A percentile compares a stretch with the other conserved stretches of the same genome.
phyloP scores from a whole-genome alignment of 2,888 invertebrate genomes.

The Selenia dentaria region DNA sequence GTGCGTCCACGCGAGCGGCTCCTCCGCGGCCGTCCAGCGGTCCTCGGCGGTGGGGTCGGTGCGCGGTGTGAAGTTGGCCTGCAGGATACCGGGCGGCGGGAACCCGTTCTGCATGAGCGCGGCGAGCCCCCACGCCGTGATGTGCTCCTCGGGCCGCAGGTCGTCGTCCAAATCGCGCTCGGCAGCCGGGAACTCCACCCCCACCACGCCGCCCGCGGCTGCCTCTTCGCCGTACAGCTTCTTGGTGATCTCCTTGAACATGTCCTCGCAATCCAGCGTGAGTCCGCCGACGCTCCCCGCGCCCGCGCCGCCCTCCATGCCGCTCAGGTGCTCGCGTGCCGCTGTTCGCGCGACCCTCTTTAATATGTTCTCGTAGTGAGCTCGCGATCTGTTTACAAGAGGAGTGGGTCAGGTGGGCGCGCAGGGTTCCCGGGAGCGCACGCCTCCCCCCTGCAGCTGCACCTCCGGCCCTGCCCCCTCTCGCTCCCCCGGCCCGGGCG shows the following conservation, averaged over 20 bases:
- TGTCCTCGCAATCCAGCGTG: slow-evolving; percentile 91
- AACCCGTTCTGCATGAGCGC: slow-evolving; percentile 91
- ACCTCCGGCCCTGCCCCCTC: slow-evolving; percentile 2
- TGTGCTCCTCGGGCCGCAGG: slow-evolving; percentile 89
- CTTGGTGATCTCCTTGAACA: slow-evolving; percentile 96
- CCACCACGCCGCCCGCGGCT: slow-evolving; percentile 63
- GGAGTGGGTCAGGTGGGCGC: neutral
- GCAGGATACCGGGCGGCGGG: slow-evolving; percentile 86
- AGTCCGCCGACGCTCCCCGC: slow-evolving; percentile 77
- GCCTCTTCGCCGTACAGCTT: slow-evolving; percentile 95
- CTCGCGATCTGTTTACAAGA: neutral
- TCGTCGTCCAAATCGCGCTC: slow-evolving; percentile 80
- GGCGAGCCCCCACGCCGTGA: slow-evolving; percentile 89
- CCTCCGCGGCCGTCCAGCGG: slow-evolving; percentile 89
- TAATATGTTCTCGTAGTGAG: neutral
- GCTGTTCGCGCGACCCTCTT: neutral
- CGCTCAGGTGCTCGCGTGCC: slow-evolving; percentile 12
- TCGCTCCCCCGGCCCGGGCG: neutral
- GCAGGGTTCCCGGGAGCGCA: neutral
- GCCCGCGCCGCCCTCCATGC: slow-evolving; percentile 81
- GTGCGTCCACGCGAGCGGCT: slow-evolving; percentile 89
- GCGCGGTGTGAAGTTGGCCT: slow-evolving; percentile 83
- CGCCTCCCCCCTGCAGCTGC: slow-evolving; percentile 14
- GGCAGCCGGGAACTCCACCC: slow-evolving; percentile 75
- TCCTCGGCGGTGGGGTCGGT: slow-evolving; percentile 78